Evolutionary conservation across 2,888 invertebrate species (phyloP).

Genomic region (Scaptomyza cyrtandrae): DNA sequence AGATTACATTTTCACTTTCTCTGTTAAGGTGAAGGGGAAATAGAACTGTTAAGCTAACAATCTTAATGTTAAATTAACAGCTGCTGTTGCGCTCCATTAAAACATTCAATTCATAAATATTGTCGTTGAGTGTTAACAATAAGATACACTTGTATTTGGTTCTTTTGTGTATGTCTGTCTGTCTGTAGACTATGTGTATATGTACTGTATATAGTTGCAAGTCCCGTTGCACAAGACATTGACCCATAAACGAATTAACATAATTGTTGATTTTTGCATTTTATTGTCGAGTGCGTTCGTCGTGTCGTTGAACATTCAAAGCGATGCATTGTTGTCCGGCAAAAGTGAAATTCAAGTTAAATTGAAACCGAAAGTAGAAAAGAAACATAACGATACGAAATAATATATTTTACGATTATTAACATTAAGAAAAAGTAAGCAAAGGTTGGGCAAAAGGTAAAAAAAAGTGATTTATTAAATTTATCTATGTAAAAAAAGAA

Average conservation of each 20-base stretch:
- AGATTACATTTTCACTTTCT: constrained; percentile 20
- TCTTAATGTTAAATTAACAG: constrained; percentile 16
- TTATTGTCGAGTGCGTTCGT: constrained; percentile 43
- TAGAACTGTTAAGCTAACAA: constrained; percentile 20
- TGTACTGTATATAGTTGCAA: not conserved
- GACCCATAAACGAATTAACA: constrained; percentile 73
- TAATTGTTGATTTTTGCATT: constrained; percentile 67
- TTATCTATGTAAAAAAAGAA: no score
- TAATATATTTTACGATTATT: no score
- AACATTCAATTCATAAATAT: constrained; percentile 45
- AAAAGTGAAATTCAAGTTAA: constrained; percentile 21
- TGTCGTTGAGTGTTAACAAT: constrained; percentile 40
- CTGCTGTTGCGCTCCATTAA: constrained; percentile 27
- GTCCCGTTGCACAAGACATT: constrained; percentile 49
- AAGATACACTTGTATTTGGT: not conserved
- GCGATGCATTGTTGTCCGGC: constrained; percentile 34
- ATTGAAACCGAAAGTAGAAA: not conserved
- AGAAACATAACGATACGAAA: not conserved
- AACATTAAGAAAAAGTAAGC: no score
- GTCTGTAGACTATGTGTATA: not conserved
- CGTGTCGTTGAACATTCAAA: constrained; percentile 14
- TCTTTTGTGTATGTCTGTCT: not conserved
- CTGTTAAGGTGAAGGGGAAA: constrained; percentile 43
- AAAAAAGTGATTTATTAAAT: no score
- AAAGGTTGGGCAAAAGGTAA: no score